Percentiles rank a stretch among this genome's conserved stretches.
Conservation (phyloP, 2,888 invertebrate genomes). For the Rhagonycha fulva region DNA sequence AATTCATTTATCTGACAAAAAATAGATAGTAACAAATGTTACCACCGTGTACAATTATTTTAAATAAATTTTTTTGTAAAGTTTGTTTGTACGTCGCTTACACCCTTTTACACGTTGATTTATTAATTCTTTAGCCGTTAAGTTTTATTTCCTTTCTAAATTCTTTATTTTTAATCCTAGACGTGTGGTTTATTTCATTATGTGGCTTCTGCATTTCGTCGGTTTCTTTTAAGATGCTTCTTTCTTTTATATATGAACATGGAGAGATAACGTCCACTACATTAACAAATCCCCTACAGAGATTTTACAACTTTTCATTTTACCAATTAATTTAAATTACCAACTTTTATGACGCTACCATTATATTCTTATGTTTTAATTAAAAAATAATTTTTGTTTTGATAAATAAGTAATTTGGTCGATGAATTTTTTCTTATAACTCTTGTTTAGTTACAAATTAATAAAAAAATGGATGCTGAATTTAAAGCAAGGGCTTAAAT, state of each 20-base stretch:
- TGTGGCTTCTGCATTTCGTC: slow-evolving; percentile 19
- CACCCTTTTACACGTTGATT: not conserved
- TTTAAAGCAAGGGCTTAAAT: not conserved
- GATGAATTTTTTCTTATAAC: not conserved
- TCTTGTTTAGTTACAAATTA: not conserved
- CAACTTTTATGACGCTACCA: not conserved
- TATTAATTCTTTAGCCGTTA: not conserved
- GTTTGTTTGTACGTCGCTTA: not conserved
- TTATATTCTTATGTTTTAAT: not conserved
- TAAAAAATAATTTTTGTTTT: not conserved
- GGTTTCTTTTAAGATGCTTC: slow-evolving; percentile 15
- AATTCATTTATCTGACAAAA: not conserved
- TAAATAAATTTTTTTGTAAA: not conserved
- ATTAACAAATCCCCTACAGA: slow-evolving; percentile 16
- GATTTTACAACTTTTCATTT: not conserved
- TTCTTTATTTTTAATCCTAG: slow-evolving; percentile 10
- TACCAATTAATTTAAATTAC: not conserved
- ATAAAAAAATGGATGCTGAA: not conserved
- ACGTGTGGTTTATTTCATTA: slow-evolving; percentile 15
- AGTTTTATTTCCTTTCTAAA: not conserved
- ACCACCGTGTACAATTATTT: not conserved
- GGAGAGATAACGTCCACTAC: slow-evolving; percentile 6
- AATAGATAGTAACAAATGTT: not conserved
- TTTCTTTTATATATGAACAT: slow-evolving; percentile 11
- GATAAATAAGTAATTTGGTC: not conserved